A percentile compares a stretch with the other conserved stretches of the same genome.
Conservation (phyloP, 2,888 invertebrate genomes). For the Agapostemon virescens region DNA sequence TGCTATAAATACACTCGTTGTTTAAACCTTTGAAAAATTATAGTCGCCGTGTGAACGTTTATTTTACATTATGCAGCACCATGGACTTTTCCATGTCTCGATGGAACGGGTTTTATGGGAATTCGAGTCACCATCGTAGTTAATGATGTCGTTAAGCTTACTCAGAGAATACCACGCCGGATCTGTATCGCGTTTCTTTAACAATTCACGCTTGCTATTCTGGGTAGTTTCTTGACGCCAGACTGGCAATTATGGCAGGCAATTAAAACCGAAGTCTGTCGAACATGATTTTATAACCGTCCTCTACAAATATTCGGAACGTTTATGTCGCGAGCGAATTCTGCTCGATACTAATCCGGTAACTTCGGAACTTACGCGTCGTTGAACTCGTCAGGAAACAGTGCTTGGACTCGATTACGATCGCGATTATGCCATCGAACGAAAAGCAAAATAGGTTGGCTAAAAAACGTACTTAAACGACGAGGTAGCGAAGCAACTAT, state of each 20-base stretch:
- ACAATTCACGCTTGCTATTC: slow-evolving; percentile 16
- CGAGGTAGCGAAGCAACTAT: no score
- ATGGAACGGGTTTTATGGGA: not conserved
- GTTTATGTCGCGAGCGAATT: not conserved
- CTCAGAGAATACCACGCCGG: not conserved
- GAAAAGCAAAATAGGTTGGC: not conserved
- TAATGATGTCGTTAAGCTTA: not conserved
- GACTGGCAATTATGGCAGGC: slow-evolving; percentile 19
- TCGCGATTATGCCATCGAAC: not conserved
- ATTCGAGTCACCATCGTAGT: not conserved
- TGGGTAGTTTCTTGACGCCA: not conserved
- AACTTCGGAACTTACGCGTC: not conserved
- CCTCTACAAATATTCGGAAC: slow-evolving; percentile 1
- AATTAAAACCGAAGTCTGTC: slow-evolving; percentile 9
- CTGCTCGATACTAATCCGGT: slow-evolving; percentile 6
- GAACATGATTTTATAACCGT: not conserved
- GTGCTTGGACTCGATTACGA: not conserved
- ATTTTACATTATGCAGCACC: not conserved
- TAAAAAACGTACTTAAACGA: not conserved
- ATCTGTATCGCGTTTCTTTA: not conserved
- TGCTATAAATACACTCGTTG: not conserved
- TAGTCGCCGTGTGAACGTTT: not conserved
- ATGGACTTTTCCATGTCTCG: not conserved
- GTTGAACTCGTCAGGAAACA: not conserved
- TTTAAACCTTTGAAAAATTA: not conserved